These are phyloP conservation scores for Drosophila mimica DNA, from an alignment of 2,888 invertebrate genomes.

Conservation along the genomic window DNA sequence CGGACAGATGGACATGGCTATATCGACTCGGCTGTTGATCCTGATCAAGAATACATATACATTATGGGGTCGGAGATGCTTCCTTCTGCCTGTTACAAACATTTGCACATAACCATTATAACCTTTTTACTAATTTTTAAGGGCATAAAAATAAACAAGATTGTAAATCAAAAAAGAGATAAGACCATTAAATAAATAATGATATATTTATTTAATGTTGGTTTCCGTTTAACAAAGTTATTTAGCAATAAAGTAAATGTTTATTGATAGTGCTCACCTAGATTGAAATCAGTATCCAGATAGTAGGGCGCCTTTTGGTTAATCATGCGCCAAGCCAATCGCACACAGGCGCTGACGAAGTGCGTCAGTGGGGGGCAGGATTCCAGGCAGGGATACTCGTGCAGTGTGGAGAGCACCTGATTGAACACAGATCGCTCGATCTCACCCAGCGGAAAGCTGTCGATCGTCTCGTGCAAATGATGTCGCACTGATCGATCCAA, in stretches of 20 bases:
- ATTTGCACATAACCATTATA: no score
- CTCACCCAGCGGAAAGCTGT: conserved; percentile 89
- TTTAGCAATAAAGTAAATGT: background rate
- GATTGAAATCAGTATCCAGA: conserved; percentile 89
- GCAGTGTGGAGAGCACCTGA: conserved; percentile 93
- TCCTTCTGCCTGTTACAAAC: no score
- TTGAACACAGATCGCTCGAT: conserved; percentile 89
- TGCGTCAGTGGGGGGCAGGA: conserved; percentile 91
- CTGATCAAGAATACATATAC: no score
- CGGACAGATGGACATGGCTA: no score
- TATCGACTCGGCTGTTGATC: no score
- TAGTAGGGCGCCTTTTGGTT: conserved; percentile 90
- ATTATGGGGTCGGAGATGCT: no score
- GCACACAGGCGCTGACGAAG: conserved; percentile 92
- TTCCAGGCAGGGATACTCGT: conserved; percentile 96
- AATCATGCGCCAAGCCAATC: conserved; percentile 94
- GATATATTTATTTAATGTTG: background rate
- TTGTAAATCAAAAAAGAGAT: background rate
- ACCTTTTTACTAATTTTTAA: no score
- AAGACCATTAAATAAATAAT: background rate
- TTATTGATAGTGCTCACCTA: conserved; percentile 85
- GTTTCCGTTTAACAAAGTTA: background rate
- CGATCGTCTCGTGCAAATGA: conserved; percentile 89
- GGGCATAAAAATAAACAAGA: background rate
- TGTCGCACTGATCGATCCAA: conserved; percentile 87